Percentiles rank a stretch among this genome's conserved stretches.
phyloP scores from a whole-genome alignment of 1,140 invertebrate species.

The Bombyx mandarina region DNA sequence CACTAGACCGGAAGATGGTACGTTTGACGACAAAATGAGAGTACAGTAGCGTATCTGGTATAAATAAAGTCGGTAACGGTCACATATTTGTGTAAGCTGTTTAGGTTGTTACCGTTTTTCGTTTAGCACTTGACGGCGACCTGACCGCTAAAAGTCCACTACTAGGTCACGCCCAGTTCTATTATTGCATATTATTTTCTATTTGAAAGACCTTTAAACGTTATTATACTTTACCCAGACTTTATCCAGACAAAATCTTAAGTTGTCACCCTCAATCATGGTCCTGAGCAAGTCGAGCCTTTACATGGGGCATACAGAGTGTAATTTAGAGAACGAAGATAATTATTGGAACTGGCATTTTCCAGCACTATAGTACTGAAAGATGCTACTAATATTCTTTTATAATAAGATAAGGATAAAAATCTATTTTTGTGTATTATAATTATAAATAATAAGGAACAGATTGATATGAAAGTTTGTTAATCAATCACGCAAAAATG shows the following conservation, averaged over 20 bases:
- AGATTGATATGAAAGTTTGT: background rate
- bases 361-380: background rate
- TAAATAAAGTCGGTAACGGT: constrained; percentile 62
- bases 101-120: constrained; percentile 50
- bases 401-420: background rate
- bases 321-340: background rate
- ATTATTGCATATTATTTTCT: background rate
- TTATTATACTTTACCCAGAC: too few species aligned
- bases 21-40: constrained; percentile 30
- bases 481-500: background rate
- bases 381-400: background rate
- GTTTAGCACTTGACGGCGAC: constrained; percentile 35
- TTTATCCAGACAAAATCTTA: too few species aligned
- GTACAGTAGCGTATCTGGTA: constrained; percentile 20
- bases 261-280: too few species aligned
- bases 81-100: constrained; percentile 42
- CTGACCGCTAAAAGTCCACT: constrained; percentile 23
- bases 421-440: background rate
- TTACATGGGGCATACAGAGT: too few species aligned
- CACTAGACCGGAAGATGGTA: constrained; percentile 8
- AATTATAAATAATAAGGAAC: background rate
- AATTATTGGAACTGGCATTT: background rate
- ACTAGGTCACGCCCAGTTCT: constrained; percentile 5
- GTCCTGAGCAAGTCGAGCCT: too few species aligned
- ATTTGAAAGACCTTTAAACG: too few species aligned